Evolutionary conservation across 2,888 invertebrate species (phyloP), one percentile per base, ranked within the genome.

Genomic region (Callinectes sapidus): DNA sequence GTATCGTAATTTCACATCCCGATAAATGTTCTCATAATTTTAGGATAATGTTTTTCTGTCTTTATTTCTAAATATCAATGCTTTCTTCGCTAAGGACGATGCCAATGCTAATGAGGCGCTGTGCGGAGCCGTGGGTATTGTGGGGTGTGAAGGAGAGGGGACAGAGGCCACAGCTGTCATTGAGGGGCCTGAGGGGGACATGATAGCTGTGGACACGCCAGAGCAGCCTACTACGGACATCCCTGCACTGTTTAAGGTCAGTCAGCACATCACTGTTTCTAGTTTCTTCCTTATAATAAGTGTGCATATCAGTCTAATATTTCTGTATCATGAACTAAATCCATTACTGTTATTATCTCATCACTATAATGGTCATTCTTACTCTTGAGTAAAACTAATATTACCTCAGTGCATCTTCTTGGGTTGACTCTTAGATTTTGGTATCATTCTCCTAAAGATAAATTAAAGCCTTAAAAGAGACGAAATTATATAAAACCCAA

Each of bases 131-230:
- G 94, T 93, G 66, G 94, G 92, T 32, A 92, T 91, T 2, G 90
- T 90, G 18, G 94, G 91, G 6, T 90, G 90, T 61, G 94, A 91
- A 66, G 93, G 87, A 2, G 94, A 94, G 77, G 91, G 91, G 3
- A 87, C 89, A 42, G 94, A 94, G 88, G 94, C 94, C 14, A 86
- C 94, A 18, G 94, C 94, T 3, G 91, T 94, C n/a, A 94, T 94
- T 66, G 94, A 94, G 48, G 94, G 94, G 16, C 88, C 94, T 1
- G 94, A 94, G 48, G 94, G 92, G 18, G 94, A 94, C 91, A 94
- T 94, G 92, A 93, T 94, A 35, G 94, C 94, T 39, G 94, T 94
- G 13, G 94, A 94, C 71, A 94, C 93, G 18, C 94, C 94, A 28
- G 94, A 94, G 61, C 93, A 94, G 55, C 94, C 94, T 10, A 93